A percentile compares a stretch with the other conserved stretches of the same genome.
phyloP scores from a whole-genome alignment of 23 tunicate genomes.

The Aplidium turbinatum region DNA sequence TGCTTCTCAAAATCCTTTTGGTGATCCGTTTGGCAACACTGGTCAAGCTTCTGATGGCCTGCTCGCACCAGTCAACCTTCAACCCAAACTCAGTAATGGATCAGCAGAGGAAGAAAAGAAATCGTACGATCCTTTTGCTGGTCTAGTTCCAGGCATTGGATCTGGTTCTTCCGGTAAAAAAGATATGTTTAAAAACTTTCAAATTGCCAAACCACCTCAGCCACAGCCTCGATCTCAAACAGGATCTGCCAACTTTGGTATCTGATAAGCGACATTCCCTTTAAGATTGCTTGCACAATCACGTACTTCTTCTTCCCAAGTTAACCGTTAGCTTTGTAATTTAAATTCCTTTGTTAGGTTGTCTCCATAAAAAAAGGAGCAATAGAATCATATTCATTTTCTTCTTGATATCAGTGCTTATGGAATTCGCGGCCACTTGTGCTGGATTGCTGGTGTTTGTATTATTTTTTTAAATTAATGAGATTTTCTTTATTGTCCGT shows the following conservation, averaged over 20 bases:
- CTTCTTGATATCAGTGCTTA: too few relatives aligned
- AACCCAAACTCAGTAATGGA: conserved; percentile 22
- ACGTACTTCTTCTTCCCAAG: too few relatives aligned
- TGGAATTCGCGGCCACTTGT: too few relatives aligned
- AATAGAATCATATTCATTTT: too few relatives aligned
- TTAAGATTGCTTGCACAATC: too few relatives aligned
- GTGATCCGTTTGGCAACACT: conserved; percentile 56
- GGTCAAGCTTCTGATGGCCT: conserved; percentile 20
- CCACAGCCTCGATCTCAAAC: conserved; percentile 49
- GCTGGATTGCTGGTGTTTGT: too few relatives aligned
- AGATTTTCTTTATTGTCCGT: too few relatives aligned
- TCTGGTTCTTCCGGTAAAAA: conserved; percentile 41
- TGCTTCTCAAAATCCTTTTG: conserved; percentile 82
- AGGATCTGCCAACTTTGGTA: conserved; percentile 1
- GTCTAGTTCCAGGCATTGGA: conserved; percentile 71
- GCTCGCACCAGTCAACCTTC: conserved; percentile 45
- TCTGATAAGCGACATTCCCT: too few relatives aligned
- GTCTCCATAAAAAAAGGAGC: too few relatives aligned
- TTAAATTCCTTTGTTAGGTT: too few relatives aligned
- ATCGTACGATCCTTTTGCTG: conserved; percentile 70
- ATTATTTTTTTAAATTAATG: too few relatives aligned
- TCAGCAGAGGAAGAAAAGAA: background rate
- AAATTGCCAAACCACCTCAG: conserved; percentile 83
- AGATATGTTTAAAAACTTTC: conserved; percentile 91
- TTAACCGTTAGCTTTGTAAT: too few relatives aligned